A percentile compares a stretch with the other conserved stretches of the same genome.
These are phyloP conservation scores for Xiphorhynchus erythropygius DNA, from an alignment of 2,797 vertebrate genomes.

Conservation along the genomic window DNA sequence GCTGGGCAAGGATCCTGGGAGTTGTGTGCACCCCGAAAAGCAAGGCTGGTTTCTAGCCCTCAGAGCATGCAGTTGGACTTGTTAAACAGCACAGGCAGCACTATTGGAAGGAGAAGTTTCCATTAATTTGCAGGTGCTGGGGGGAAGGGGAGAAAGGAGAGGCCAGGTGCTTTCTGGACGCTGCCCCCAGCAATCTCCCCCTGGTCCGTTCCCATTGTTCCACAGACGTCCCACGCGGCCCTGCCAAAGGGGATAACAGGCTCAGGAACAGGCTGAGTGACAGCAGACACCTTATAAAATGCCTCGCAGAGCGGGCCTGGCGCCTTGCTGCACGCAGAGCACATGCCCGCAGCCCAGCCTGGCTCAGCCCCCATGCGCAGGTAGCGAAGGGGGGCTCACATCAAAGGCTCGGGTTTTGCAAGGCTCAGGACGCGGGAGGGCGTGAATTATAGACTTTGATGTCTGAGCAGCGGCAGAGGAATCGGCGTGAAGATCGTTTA, in stretches of 20 bases:
- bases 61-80: neutral
- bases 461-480: constrained; percentile 54
- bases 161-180: constrained; percentile 60
- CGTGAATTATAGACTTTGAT: constrained; percentile 74
- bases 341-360: constrained; percentile 67
- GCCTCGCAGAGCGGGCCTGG: constrained; percentile 59
- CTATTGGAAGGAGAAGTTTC: constrained; percentile 45
- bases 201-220: neutral
- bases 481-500: constrained; percentile 70
- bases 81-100: constrained; percentile 46
- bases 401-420: constrained; percentile 71
- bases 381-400: constrained; percentile 54
- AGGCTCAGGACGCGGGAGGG: constrained; percentile 68
- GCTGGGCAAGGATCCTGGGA: neutral
- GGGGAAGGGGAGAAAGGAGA: constrained; percentile 13
- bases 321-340: constrained; percentile 48
- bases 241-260: constrained; percentile 41
- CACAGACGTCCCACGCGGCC: neutral
- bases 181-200: constrained; percentile 53
- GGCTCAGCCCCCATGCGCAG: constrained; percentile 60
- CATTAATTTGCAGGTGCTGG: constrained; percentile 69
- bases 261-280: constrained; percentile 60
- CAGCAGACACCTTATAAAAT: constrained; percentile 73
- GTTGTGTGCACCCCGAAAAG: neutral
- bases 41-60: neutral